phyloP scores from a whole-genome alignment of 2,888 invertebrate genomes.

The Agrotis clavis region DNA sequence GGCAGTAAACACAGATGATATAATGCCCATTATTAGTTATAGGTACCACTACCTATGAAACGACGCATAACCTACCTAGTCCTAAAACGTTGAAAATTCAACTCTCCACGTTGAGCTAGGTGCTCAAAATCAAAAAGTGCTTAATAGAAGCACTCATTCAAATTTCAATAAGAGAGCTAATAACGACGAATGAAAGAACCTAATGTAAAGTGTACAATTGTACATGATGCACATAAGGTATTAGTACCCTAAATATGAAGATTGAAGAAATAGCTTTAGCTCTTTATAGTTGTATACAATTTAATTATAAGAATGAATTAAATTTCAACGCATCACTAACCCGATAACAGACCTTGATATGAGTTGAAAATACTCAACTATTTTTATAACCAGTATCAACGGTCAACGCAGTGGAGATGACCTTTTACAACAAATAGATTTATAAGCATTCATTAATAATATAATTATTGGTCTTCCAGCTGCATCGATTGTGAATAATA shows the following conservation, averaged over 20 bases:
- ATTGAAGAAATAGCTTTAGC: background rate
- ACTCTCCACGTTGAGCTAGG: no score
- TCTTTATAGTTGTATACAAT: background rate
- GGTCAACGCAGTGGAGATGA: conserved; percentile 69
- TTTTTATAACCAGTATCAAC: conserved; percentile 74
- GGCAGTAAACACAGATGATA: background rate
- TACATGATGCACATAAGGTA: background rate
- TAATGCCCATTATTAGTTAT: no score
- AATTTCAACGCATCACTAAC: conserved; percentile 68
- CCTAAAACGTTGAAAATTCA: no score
- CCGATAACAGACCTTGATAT: conserved; percentile 71
- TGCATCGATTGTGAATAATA: conserved; percentile 22
- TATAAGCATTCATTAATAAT: conserved; percentile 51
- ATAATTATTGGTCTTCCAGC: conserved; percentile 35
- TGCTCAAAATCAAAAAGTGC: no score
- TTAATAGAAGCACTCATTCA: background rate
- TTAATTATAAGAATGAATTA: conserved; percentile 38
- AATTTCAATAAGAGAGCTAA: background rate
- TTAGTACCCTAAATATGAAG: background rate
- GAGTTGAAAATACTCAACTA: conserved; percentile 69
- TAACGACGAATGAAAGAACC: no score
- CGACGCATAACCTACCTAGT: no score
- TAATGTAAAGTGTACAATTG: no score
- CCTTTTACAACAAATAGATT: conserved; percentile 71
- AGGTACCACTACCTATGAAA: no score